Evolutionary conservation across 2,888 invertebrate genomes (phyloP), one percentile per base, ranked within the genome.

Genomic region (Ectemnius continuus): DNA sequence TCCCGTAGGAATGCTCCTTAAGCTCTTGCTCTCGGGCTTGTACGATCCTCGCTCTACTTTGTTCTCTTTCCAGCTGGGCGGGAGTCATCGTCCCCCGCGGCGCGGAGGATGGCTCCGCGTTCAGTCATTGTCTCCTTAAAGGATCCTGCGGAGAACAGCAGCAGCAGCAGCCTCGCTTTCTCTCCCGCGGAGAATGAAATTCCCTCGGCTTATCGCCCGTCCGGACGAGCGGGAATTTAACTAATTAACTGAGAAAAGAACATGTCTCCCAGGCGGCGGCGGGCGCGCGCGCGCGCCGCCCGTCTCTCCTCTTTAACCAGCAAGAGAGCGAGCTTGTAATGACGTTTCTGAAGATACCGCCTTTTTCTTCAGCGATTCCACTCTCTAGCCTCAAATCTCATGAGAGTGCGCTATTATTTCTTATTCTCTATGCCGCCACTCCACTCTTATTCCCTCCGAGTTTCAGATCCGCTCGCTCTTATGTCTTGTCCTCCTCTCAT

Each of bases 231-330:
- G 83, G 84, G 85, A 84, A 73, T 84, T 85, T 85, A 83, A 81
- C 85, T 84, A 85, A 85, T 85, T 85, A 85, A 84, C 83, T 69
- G 85, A 80, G 79, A 78, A 81, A 78, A 81, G 78, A 77, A 78
- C 79, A 79, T 78, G 78, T 76, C 84, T 72, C 79, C 6, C 62
- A 82, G 79, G 81, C 79, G 78, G n/a, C 13, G 79, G n/a, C n/a
- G n/a, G n/a, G n/a, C n/a, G n/a, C n/a, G n/a, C n/a, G n/a, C n/a
- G n/a, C n/a, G n/a, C 81, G 78, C 79, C 75, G 75, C 73, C 36
- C 36, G 36, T 23, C 36, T 36, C 36, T 78, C 77, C 77, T 84
- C 84, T 84, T 87, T 86, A 87, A 83, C 84, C 73, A 71, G 82
- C 70, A 80, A 81, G 81, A 81, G 81, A 79, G 76, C 73, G 75